A percentile compares a stretch with the other conserved stretches of the same genome.
phyloP scores from a whole-genome alignment of 1,140 invertebrate species.

The Nomia melanderi region DNA sequence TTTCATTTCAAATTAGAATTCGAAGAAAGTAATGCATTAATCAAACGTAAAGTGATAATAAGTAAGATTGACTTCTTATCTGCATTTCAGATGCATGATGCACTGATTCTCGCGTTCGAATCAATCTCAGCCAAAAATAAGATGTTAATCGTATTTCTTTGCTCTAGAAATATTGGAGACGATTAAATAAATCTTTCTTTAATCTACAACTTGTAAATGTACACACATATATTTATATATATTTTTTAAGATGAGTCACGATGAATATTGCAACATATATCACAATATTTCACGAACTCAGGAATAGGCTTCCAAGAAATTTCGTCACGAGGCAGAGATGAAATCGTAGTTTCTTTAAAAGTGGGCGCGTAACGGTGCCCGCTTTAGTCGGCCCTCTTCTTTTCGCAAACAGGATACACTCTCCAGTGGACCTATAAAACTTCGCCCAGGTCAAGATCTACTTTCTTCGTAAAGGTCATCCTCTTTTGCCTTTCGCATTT shows the following conservation, averaged over 20 bases:
- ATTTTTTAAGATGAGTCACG: neutral
- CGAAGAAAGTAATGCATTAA: too few species aligned
- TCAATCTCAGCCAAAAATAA: too few species aligned
- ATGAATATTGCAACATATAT: neutral
- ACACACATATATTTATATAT: too few species aligned
- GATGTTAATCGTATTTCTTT: too few species aligned
- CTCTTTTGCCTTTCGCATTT: conserved; percentile 16
- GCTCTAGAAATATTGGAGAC: too few species aligned
- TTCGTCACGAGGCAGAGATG: neutral
- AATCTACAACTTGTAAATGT: too few species aligned
- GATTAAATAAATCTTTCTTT: too few species aligned
- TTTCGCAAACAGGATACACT: neutral
- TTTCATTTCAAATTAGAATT: too few species aligned
- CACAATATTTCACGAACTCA: neutral
- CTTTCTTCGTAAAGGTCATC: conserved; percentile 25
- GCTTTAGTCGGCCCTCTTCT: neutral
- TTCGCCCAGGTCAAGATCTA: conserved; percentile 47
- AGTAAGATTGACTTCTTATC: too few species aligned
- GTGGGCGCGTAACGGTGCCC: neutral
- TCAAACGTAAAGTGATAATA: too few species aligned
- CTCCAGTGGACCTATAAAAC: neutral
- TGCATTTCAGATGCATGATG: too few species aligned
- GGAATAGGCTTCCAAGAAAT: conserved; percentile 5
- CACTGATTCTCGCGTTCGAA: too few species aligned
- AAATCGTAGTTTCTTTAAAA: neutral